A percentile compares a stretch with the other conserved stretches of the same genome.
These are phyloP conservation scores for Adrianichthys oophorus DNA, from an alignment of 2,797 vertebrate genomes.

Conservation along the genomic window DNA sequence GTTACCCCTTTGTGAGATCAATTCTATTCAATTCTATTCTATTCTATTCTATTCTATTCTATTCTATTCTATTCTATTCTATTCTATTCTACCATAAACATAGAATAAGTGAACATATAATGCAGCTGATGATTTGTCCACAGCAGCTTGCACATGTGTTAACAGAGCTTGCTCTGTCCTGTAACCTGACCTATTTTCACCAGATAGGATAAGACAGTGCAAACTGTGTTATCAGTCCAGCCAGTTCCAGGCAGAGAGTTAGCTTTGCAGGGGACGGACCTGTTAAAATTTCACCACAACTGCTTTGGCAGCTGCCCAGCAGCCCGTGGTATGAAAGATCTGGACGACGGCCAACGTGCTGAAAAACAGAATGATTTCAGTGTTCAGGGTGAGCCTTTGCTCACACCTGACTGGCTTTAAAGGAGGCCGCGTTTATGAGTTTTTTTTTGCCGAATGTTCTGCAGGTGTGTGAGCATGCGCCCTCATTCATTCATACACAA, in stretches of 20 bases:
- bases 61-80: no score
- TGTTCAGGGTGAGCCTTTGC: constrained; percentile 44
- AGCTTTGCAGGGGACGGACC: constrained; percentile 70
- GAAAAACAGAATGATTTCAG: constrained; percentile 15
- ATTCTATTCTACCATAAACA: no score
- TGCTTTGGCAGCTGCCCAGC: constrained; percentile 48
- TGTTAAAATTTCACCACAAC: constrained; percentile 78
- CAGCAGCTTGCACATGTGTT: constrained; percentile 52
- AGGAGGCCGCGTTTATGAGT: constrained; percentile 1
- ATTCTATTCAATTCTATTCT: no score
- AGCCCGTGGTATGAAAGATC: constrained; percentile 47
- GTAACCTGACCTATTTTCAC: constrained; percentile 77
- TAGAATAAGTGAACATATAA: constrained; percentile 7
- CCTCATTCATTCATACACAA: constrained; percentile 1
- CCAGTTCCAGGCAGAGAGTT: constrained; percentile 56
- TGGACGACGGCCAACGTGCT: constrained; percentile 44
- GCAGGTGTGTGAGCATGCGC: constrained; percentile 5
- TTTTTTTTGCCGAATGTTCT: constrained; percentile 10
- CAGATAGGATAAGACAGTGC: constrained; percentile 65
- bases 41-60: no score
- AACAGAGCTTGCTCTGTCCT: constrained; percentile 64
- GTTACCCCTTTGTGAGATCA: no score
- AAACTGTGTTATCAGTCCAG: constrained; percentile 76
- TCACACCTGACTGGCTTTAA: constrained; percentile 26
- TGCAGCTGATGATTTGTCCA: constrained; percentile 16